Evolutionary conservation across 1,140 invertebrate species (phyloP).

Genomic region (Drosophila sp.): DNA sequence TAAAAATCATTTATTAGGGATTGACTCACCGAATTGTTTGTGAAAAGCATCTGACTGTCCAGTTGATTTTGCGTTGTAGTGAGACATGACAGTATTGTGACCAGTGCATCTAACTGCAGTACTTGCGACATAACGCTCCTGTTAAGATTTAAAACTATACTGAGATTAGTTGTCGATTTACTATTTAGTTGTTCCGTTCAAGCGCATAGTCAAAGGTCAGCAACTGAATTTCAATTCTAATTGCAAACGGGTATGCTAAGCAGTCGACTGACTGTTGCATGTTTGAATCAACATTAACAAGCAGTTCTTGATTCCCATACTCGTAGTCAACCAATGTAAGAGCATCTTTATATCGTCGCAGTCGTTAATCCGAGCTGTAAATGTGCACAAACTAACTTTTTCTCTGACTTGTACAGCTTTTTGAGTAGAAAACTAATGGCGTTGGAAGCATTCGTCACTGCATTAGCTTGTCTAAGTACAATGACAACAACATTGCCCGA

Average conservation of each 20-base stretch:
- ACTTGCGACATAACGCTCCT: slow-evolving; percentile 51
- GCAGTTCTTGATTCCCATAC: slow-evolving; percentile 18
- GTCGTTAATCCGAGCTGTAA: slow-evolving; percentile 35
- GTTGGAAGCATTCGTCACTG: slow-evolving; percentile 64
- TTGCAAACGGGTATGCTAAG: slow-evolving; percentile 49
- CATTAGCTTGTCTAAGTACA: slow-evolving; percentile 63
- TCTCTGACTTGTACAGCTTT: neutral
- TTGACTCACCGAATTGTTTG: slow-evolving; percentile 51
- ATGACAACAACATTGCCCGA: slow-evolving; percentile 27
- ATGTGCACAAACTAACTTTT: slow-evolving; percentile 12
- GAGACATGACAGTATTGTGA: slow-evolving; percentile 72
- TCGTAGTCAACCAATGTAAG: neutral
- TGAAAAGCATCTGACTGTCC: slow-evolving; percentile 28
- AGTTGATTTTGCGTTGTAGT: slow-evolving; percentile 61
- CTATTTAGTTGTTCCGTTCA: neutral
- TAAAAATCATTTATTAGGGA: neutral
- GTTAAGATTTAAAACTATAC: slow-evolving; percentile 34
- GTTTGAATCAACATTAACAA: slow-evolving; percentile 26
- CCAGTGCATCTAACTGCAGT: slow-evolving; percentile 67
- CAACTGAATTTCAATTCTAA: slow-evolving; percentile 2
- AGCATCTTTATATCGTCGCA: slow-evolving; percentile 45
- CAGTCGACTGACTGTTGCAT: neutral
- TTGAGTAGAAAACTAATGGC: slow-evolving; percentile 41
- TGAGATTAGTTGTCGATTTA: neutral
- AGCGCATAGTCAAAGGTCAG: slow-evolving; percentile 32